Percentiles rank a stretch among this genome's conserved stretches.
These are phyloP conservation scores for Hypocryptadius cinnamomeus DNA, from an alignment of 2,113 vertebrate species.

Conservation along the genomic window DNA sequence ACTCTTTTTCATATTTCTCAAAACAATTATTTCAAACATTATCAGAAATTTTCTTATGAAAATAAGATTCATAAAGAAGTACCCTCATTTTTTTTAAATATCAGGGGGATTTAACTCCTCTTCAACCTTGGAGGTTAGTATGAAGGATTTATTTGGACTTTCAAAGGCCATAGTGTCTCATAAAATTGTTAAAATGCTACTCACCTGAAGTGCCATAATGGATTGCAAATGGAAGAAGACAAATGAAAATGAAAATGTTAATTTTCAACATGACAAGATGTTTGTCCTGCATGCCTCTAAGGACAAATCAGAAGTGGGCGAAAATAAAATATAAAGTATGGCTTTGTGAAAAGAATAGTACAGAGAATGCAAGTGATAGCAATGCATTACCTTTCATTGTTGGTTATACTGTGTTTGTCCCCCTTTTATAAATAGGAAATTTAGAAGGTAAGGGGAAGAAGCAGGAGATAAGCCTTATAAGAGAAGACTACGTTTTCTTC, in stretches of 20 bases:
- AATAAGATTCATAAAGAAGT: neutral
- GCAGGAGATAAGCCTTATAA: neutral
- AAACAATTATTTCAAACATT: neutral
- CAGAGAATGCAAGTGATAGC: neutral
- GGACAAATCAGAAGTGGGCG: neutral
- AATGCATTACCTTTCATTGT: neutral
- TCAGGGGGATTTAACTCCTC: neutral
- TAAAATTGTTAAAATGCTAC: neutral
- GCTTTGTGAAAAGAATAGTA: neutral
- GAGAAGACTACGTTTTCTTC: neutral
- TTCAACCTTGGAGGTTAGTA: neutral
- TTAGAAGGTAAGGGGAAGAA: neutral
- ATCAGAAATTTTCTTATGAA: neutral
- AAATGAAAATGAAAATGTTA: neutral
- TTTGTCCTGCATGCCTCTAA: neutral
- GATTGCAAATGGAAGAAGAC: neutral
- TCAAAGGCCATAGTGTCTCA: neutral
- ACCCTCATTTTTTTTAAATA: neutral
- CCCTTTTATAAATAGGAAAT: neutral
- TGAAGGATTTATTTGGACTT: neutral
- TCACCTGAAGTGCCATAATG: neutral
- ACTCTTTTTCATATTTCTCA: neutral
- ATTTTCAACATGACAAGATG: neutral
- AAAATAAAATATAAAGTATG: neutral
- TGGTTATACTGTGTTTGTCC: neutral